phyloP scores from a whole-genome alignment of 2,113 vertebrate genomes.

The Mastomys natalensis region DNA sequence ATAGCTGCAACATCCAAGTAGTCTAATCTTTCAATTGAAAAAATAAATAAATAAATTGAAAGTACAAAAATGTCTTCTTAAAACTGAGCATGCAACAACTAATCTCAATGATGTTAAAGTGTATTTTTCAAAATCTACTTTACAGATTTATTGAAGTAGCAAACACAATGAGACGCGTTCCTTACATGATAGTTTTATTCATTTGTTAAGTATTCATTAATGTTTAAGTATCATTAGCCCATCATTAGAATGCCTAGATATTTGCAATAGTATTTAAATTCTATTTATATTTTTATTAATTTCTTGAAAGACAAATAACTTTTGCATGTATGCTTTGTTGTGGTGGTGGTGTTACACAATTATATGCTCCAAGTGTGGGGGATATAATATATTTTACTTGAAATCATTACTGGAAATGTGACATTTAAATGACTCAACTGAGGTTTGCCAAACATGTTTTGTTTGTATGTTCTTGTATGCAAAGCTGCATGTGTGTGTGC shows the following conservation, averaged over 20 bases:
- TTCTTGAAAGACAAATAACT: background rate
- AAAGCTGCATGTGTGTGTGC: background rate
- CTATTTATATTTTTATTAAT: background rate
- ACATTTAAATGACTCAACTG: background rate
- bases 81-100: background rate
- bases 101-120: background rate
- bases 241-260: background rate
- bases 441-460: background rate
- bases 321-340: background rate
- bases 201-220: no score
- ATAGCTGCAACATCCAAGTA: background rate
- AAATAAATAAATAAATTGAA: background rate
- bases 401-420: background rate
- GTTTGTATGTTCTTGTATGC: background rate
- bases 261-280: background rate
- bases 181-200: background rate
- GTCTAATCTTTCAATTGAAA: background rate
- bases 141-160: background rate
- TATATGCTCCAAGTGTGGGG: accelerated
- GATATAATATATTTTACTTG: background rate
- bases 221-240: background rate
- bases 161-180: background rate
- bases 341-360: background rate
- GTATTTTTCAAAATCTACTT: background rate
- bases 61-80: background rate